These are phyloP conservation scores for Limosa lapponica DNA, from an alignment of 2,797 vertebrate species.

Conservation along the genomic window DNA sequence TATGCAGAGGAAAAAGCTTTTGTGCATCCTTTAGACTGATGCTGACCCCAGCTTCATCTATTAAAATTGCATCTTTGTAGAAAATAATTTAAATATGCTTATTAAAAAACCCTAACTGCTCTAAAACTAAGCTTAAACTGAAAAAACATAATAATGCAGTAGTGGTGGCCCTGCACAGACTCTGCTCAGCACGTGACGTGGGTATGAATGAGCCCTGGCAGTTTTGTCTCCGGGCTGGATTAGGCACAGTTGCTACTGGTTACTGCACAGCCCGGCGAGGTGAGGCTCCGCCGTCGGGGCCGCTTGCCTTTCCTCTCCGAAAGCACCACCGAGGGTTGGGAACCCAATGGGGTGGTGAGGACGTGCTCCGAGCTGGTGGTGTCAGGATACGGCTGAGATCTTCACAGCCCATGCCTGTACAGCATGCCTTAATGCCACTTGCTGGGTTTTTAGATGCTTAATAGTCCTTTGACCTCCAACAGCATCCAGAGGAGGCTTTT, in stretches of 20 bases:
- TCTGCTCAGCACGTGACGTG: conserved; percentile 7
- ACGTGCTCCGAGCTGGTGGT: fast-evolving
- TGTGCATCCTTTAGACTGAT: background rate
- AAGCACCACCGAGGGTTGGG: background rate
- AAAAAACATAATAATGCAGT: fast-evolving
- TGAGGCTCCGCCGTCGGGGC: background rate
- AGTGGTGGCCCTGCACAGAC: background rate
- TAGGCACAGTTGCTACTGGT: conserved; percentile 64
- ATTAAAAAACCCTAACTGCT: background rate
- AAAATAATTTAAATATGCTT: background rate
- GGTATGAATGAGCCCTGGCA: conserved; percentile 23
- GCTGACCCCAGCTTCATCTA: background rate
- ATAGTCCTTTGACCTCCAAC: background rate
- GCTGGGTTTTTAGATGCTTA: background rate
- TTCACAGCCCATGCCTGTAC: background rate
- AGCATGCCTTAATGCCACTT: background rate
- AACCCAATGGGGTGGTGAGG: fast-evolving
- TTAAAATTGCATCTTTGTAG: background rate
- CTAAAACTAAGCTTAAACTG: background rate
- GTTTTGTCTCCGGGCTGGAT: conserved; percentile 36
- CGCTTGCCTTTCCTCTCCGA: background rate
- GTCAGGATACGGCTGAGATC: fast-evolving
- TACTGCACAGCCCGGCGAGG: background rate
- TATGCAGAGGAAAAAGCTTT: background rate
- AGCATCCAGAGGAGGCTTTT: background rate